phyloP scores from a whole-genome alignment of 2,888 invertebrate species.

The Himalopsyche kuldschensis region DNA sequence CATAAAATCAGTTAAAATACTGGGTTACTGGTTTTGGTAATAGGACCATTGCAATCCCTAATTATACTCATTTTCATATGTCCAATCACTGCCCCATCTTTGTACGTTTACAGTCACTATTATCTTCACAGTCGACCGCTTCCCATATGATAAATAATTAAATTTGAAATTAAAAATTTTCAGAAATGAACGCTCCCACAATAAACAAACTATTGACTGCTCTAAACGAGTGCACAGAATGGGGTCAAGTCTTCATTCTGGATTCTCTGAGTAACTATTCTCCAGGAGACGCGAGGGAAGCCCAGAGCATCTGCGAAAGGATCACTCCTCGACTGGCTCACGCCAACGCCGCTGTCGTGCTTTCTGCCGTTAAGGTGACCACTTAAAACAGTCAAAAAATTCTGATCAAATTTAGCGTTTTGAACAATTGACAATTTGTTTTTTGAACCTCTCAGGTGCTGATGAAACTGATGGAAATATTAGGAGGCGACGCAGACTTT shows the following conservation, averaged over 20 bases:
- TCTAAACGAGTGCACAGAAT: slow-evolving; percentile 98
- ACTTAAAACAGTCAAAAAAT: not conserved
- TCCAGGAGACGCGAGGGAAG: slow-evolving; percentile 95
- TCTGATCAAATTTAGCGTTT: not conserved
- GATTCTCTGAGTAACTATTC: slow-evolving; percentile 97
- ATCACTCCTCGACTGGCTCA: slow-evolving; percentile 97
- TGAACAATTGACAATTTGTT: not conserved
- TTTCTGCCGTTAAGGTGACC: slow-evolving; percentile 92
- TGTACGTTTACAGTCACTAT: too few species aligned
- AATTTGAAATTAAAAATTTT: slow-evolving; percentile 24
- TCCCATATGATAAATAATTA: not conserved
- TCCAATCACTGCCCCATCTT: not conserved
- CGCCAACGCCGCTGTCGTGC: slow-evolving; percentile 98
- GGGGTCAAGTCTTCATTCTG: slow-evolving; percentile 98
- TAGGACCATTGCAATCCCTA: too few species aligned
- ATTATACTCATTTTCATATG: not conserved
- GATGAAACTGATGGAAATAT: slow-evolving; percentile 98
- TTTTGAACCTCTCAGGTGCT: slow-evolving; percentile 60
- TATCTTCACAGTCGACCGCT: not conserved
- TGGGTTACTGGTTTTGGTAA: too few species aligned
- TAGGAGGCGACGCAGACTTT: slow-evolving; percentile 91
- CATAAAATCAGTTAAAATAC: too few species aligned
- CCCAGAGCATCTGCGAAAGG: slow-evolving; percentile 96
- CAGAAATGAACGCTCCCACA: slow-evolving; percentile 94
- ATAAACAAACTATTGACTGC: slow-evolving; percentile 98